Conservation (phyloP, 2,797 vertebrate species). For the Lophius americanus region DNA sequence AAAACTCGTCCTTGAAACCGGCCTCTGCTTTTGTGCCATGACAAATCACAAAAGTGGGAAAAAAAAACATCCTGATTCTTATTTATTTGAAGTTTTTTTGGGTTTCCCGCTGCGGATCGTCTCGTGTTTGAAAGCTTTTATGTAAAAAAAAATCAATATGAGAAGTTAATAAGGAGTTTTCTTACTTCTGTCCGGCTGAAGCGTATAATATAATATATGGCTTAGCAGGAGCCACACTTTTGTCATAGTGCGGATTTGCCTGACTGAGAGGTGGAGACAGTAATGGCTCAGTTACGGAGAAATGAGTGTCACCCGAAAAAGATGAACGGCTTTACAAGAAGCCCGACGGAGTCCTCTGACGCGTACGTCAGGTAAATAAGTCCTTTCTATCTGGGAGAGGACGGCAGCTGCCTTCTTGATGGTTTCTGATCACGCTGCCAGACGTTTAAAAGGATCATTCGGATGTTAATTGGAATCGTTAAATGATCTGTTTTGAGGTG, state of each 20-base stretch:
- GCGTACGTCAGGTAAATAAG: slow-evolving; percentile 61
- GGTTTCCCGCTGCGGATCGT: slow-evolving; percentile 13
- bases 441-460: slow-evolving; percentile 46
- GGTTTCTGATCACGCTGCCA: slow-evolving; percentile 49
- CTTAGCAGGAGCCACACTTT: slow-evolving; percentile 36
- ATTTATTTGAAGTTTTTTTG: neutral
- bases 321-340: slow-evolving; percentile 57
- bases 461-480: slow-evolving; percentile 57
- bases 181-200: slow-evolving; percentile 21
- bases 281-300: slow-evolving; percentile 39
- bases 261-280: slow-evolving; percentile 56
- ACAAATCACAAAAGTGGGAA: slow-evolving; percentile 71
- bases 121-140: slow-evolving; percentile 43
- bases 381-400: slow-evolving; percentile 60
- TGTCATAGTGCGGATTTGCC: slow-evolving; percentile 58
- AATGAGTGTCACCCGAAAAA: slow-evolving; percentile 61
- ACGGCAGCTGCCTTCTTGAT: slow-evolving; percentile 49
- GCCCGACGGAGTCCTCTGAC: slow-evolving; percentile 51
- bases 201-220: slow-evolving; percentile 40
- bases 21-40: slow-evolving; percentile 74
- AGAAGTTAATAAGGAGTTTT: slow-evolving; percentile 9
- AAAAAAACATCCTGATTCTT: slow-evolving; percentile 50
- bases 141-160: slow-evolving; percentile 37
- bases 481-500: slow-evolving; percentile 59
- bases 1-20: slow-evolving; percentile 77